A percentile compares a stretch with the other conserved stretches of the same genome.
Evolutionary conservation across 2,888 invertebrate genomes (phyloP).

Genomic region (Sphinx pinastri): DNA sequence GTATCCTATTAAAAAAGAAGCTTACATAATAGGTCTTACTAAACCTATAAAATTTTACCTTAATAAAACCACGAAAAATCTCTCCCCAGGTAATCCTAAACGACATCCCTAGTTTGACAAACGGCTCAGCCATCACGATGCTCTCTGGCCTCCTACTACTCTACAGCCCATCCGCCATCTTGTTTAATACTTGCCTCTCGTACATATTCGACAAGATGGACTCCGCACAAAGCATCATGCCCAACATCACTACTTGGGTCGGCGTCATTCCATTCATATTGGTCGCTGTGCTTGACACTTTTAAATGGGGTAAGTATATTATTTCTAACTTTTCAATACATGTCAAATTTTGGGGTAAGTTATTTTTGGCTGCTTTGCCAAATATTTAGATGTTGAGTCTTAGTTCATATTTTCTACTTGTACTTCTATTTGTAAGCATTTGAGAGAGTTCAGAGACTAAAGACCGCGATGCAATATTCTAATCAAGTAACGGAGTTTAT

Average conservation of each 20-base stretch:
- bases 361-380: no score
- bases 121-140: slow-evolving; percentile 87
- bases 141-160: slow-evolving; percentile 86
- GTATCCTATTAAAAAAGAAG: no score
- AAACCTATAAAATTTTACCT: no score
- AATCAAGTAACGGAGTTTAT: no score
- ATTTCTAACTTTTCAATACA: no score
- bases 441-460: no score
- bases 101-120: slow-evolving; percentile 88
- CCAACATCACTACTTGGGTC: slow-evolving; percentile 89
- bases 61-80: neutral
- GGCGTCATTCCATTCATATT: slow-evolving; percentile 90
- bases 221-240: slow-evolving; percentile 91
- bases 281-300: slow-evolving; percentile 88
- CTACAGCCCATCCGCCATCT: slow-evolving; percentile 89
- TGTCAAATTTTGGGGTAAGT: no score
- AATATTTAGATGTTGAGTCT: no score
- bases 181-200: slow-evolving; percentile 90
- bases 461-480: no score
- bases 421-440: no score
- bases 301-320: slow-evolving; percentile 85
- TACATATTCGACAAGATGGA: slow-evolving; percentile 93
- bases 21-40: no score
- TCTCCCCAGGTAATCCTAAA: slow-evolving; percentile 85
- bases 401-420: no score